phyloP scores from a whole-genome alignment of 2,113 vertebrate species.

The Raja brachyura region DNA sequence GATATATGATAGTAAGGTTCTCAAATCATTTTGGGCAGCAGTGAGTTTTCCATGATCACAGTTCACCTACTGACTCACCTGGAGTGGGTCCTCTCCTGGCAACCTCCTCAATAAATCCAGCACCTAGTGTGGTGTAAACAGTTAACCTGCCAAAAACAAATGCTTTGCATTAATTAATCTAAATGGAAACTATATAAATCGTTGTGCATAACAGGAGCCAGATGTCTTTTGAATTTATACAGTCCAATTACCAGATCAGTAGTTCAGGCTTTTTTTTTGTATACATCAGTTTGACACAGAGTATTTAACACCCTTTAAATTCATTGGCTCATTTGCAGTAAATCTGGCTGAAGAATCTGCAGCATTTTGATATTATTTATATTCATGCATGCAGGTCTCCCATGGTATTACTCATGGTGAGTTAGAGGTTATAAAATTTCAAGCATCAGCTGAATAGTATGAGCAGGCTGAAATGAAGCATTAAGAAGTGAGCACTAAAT shows the following conservation, averaged over 20 bases:
- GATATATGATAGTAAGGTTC: too few species aligned
- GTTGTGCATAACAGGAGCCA: neutral
- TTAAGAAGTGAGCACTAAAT: neutral
- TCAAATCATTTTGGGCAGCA: too few species aligned
- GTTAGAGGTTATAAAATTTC: neutral
- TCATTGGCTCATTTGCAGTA: neutral
- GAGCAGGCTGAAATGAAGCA: neutral
- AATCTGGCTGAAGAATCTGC: neutral
- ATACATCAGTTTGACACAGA: neutral
- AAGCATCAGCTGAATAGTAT: neutral
- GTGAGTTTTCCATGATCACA: too few species aligned
- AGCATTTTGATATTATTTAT: neutral
- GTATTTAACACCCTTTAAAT: constrained; percentile 28
- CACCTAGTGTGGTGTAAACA: too few species aligned
- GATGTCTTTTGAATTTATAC: neutral
- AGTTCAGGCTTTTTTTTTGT: neutral
- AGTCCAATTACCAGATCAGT: neutral
- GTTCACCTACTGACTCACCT: too few species aligned
- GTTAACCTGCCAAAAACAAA: too few species aligned
- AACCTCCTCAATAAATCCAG: too few species aligned
- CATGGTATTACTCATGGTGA: neutral
- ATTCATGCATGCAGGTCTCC: neutral
- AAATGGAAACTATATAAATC: neutral
- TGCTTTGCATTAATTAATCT: neutral
- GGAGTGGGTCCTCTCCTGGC: too few species aligned